Base-by-base conservation (phyloP, 2,113 vertebrate species). In the Oreochromis niloticus region DNA sequence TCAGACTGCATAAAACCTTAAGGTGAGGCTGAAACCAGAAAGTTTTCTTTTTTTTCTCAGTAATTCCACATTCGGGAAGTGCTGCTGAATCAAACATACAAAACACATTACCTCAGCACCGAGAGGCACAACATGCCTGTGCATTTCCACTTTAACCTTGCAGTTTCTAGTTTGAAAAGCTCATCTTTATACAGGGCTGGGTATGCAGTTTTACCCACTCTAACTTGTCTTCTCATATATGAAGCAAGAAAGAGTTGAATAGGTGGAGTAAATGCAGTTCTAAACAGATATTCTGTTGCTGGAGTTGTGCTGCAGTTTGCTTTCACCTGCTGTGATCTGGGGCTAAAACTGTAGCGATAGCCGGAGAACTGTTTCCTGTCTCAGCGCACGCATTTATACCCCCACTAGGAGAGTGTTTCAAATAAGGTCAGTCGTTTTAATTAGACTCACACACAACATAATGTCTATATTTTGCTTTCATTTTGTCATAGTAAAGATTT, bases 121-220 rank as follows among this genome's bases (percentile, higher is more conserved):
- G 19, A 63, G 79, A 80, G 88, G 71, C 46, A 34, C 10, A 91
- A 87, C 73, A 19, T 78, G 73, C 48, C 84, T 63, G 63, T 83
- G 78, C 90, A 92, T 93, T 92, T 90, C 85, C 90, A 80, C 88
- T 95, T 93, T 92, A 86, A 85, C 87, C 36, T 22, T 39, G 57
- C 85, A 87, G 79, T 88, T 90, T 91, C 80, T 82, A 41, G 32
- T 78, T 90, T 17, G 86, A 88, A 88, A 71, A 82, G 83, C 91
- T 91, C 56, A 10, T 91, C 78, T 95, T 71, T 61, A 85, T 85
- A 83, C 88, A 81, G 36, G 34, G 43, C 82, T 61, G 32, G 56
- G 22, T 80, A 78, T 81, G 88, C 75, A 78, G n/a, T 34, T 13
- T 78, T 52, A 78, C 10, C 73, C 27, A 32, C 27, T n/a, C 73